Percentiles rank a stretch among this genome's conserved stretches.
Conservation (phyloP, 2,113 vertebrate species). For the Hypomesus transpacificus region DNA sequence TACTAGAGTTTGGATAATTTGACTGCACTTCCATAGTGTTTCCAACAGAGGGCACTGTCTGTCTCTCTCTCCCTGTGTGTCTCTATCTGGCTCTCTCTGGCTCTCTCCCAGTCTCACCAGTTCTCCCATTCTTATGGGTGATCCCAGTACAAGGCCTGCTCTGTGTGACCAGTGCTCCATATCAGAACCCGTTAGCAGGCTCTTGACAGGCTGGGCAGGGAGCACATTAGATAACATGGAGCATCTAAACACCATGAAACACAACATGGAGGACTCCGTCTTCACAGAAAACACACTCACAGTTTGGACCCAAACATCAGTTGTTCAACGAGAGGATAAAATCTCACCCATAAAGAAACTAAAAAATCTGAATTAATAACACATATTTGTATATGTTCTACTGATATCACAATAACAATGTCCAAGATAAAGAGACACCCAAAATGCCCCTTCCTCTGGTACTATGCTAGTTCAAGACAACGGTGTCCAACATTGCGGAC, state of each 20-base stretch:
- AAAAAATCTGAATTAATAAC: too few species aligned
- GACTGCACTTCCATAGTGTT: background rate
- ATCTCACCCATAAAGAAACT: background rate
- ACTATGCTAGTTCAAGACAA: background rate
- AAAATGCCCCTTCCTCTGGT: background rate
- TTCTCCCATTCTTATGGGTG: background rate
- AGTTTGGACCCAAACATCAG: too few species aligned
- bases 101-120: background rate
- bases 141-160: background rate
- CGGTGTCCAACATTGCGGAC: background rate
- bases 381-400: too few species aligned
- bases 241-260: background rate
- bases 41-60: slow-evolving; percentile 2
- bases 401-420: too few species aligned
- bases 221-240: background rate
- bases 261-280: too few species aligned
- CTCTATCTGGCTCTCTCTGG: background rate
- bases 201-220: background rate
- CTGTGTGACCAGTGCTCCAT: background rate
- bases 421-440: too few species aligned
- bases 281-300: too few species aligned
- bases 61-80: background rate
- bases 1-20: too few species aligned
- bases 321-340: background rate
- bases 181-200: background rate